Evolutionary conservation across 2,797 vertebrate genomes (phyloP).

Genomic region (Rhinophrynus dorsalis): DNA sequence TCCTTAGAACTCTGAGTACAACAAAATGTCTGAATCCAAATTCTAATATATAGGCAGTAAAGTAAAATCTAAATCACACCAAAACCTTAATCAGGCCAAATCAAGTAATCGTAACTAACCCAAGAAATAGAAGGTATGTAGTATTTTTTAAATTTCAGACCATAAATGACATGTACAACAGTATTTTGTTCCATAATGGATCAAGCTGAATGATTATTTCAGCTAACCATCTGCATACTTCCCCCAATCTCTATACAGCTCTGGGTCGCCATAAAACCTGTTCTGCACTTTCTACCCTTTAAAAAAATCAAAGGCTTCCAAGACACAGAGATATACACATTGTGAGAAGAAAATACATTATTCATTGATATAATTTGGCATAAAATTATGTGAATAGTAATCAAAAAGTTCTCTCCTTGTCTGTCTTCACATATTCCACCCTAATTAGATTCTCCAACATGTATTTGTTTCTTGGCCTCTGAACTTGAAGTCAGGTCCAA

Average conservation of each 20-base stretch:
- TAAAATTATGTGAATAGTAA: conserved; percentile 40
- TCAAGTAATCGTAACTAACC: too few relatives aligned
- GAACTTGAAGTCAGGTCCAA: conserved; percentile 39
- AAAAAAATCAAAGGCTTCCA: conserved; percentile 18
- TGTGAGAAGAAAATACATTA: conserved; percentile 38
- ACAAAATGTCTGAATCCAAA: too few relatives aligned
- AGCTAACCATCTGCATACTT: neutral
- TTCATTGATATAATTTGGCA: conserved; percentile 46
- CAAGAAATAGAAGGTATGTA: too few relatives aligned
- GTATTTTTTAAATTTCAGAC: too few relatives aligned
- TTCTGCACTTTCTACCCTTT: conserved; percentile 1
- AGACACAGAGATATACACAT: conserved; percentile 19
- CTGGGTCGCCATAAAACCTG: conserved; percentile 2
- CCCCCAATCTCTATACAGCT: neutral
- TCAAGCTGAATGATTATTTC: neutral
- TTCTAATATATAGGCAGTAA: too few relatives aligned
- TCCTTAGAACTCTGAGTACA: too few relatives aligned
- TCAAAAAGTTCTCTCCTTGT: conserved; percentile 25
- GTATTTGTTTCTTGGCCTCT: conserved; percentile 40
- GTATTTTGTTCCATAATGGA: too few relatives aligned
- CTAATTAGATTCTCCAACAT: conserved; percentile 43
- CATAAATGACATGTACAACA: too few relatives aligned
- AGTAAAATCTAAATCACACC: conserved; percentile 5
- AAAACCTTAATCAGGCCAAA: neutral
- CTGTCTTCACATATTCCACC: conserved; percentile 34